Evolutionary conservation across 1,140 invertebrate genomes (phyloP).

Genomic region (Diplogasteroides magnus): DNA sequence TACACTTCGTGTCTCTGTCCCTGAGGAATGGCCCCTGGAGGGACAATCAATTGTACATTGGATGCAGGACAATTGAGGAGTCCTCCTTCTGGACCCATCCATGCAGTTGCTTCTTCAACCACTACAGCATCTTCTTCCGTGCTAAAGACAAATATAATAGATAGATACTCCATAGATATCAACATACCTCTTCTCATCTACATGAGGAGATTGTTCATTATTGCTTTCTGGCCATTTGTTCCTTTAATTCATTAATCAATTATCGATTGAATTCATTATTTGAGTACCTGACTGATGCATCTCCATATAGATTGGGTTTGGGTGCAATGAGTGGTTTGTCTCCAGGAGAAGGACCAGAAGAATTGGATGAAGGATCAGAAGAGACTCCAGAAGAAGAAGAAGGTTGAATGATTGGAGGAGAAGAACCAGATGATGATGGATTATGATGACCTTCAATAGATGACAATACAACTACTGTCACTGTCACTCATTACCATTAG

Average conservation of each 20-base stretch:
- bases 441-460: too few species aligned
- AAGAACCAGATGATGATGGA: not conserved
- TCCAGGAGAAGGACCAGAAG: not conserved
- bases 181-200: too few species aligned
- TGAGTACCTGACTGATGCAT: not conserved
- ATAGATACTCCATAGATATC: too few species aligned
- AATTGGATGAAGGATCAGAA: not conserved
- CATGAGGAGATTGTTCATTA: too few species aligned
- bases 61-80: conserved; percentile 76
- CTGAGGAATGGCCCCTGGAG: conserved; percentile 74
- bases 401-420: not conserved
- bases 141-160: too few species aligned
- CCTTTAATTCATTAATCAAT: too few species aligned
- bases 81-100: conserved; percentile 74
- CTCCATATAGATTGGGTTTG: not conserved
- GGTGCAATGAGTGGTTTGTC: not conserved
- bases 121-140: conserved; percentile 54
- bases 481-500: too few species aligned
- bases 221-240: too few species aligned
- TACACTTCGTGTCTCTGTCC: conserved; percentile 82
- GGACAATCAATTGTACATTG: conserved; percentile 81
- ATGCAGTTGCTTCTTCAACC: conserved; percentile 64
- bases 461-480: too few species aligned
- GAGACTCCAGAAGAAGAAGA: not conserved
- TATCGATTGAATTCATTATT: too few species aligned